These are phyloP conservation scores for Oryzias curvinotus DNA, from an alignment of 2,113 vertebrate species.

Conservation along the genomic window DNA sequence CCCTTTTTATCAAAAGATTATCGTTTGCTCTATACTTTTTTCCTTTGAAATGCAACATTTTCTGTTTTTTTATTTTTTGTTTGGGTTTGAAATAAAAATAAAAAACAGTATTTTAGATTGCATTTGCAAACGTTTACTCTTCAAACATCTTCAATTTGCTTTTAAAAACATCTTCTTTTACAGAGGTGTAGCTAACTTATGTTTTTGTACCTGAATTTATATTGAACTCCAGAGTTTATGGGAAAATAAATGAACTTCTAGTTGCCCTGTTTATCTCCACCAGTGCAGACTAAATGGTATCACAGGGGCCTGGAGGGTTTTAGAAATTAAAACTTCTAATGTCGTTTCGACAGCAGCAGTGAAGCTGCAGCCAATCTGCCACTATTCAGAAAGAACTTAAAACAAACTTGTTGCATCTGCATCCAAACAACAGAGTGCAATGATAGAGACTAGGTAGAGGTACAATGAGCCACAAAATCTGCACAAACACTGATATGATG, in stretches of 20 bases:
- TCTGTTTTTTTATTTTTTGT: too few relatives aligned
- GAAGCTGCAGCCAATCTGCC: slow-evolving; percentile 5
- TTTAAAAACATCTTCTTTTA: too few relatives aligned
- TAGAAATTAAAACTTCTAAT: slow-evolving; percentile 3
- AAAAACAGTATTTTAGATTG: too few relatives aligned
- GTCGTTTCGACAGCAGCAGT: slow-evolving; percentile 6
- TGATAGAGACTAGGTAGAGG: slow-evolving; percentile 5
- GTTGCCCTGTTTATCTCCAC: too few relatives aligned
- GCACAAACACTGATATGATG: slow-evolving; percentile 46
- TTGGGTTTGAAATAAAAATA: too few relatives aligned
- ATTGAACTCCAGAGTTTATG: slow-evolving; percentile 29
- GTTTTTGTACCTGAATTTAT: slow-evolving; percentile 7
- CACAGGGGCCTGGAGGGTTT: slow-evolving; percentile 8
- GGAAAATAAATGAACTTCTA: slow-evolving; percentile 31
- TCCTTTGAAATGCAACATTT: too few relatives aligned
- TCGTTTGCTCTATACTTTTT: too few relatives aligned
- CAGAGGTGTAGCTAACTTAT: too few relatives aligned
- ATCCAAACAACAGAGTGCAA: slow-evolving; percentile 20
- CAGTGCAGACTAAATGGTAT: too few relatives aligned
- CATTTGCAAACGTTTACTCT: too few relatives aligned
- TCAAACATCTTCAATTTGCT: too few relatives aligned
- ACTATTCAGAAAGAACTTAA: slow-evolving; percentile 12
- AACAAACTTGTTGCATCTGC: slow-evolving; percentile 25
- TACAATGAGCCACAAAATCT: slow-evolving; percentile 33
- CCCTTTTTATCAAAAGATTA: too few relatives aligned